phyloP scores from a whole-genome alignment of 2,888 invertebrate species.

The Heteromyza rotundicornis region DNA sequence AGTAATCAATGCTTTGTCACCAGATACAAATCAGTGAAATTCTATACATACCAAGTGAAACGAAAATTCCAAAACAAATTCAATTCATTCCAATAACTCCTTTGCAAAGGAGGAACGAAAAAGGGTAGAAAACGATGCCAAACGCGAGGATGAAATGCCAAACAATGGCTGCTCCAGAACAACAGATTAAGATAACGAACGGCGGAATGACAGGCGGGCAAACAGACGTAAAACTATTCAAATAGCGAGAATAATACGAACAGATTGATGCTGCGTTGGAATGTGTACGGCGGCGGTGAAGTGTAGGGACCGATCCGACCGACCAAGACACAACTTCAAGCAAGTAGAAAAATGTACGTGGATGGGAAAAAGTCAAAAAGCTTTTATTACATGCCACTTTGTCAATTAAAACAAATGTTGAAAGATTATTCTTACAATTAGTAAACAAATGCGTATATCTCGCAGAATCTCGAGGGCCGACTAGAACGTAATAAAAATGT shows the following conservation, averaged over 20 bases:
- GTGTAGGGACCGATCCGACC: constrained; percentile 12
- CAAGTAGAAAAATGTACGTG: too few relatives aligned
- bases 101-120: constrained; percentile 22
- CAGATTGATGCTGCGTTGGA: constrained; percentile 24
- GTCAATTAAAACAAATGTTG: neutral
- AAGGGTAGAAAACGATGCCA: constrained; percentile 3
- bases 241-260: constrained; percentile 34
- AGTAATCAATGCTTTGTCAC: constrained; percentile 54
- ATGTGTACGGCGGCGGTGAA: constrained; percentile 17
- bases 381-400: constrained; percentile 1
- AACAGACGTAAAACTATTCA: constrained; percentile 42
- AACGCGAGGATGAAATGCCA: neutral
- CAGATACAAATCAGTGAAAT: constrained; percentile 50
- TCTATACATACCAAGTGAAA: constrained; percentile 46
- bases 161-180: neutral
- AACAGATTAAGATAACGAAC: constrained; percentile 42
- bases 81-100: constrained; percentile 52
- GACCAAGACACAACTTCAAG: constrained; percentile 3
- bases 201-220: constrained; percentile 40
- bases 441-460: neutral
- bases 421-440: neutral
- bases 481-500: too few relatives aligned
- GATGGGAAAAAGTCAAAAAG: neutral
- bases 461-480: too few relatives aligned
- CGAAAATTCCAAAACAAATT: constrained; percentile 48